Evolutionary conservation across 2,888 invertebrate species (phyloP), one percentile per base, ranked within the genome.

Genomic region (Stenotaenia linearis): DNA sequence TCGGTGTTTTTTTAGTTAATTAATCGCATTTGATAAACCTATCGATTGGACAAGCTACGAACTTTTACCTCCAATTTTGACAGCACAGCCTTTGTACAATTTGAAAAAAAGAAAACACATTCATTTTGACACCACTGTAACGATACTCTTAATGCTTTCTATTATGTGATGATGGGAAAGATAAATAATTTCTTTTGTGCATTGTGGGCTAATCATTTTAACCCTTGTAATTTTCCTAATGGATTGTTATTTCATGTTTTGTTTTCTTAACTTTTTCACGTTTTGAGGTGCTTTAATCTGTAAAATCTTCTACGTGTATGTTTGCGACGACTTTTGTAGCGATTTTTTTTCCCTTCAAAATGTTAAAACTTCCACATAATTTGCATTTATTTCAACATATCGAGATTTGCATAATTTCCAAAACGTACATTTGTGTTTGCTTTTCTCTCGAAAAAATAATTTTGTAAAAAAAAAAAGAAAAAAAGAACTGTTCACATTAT

Each of bases 1-100:
- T n/a, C n/a, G n/a, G n/a, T n/a, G n/a, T n/a, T n/a, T n/a, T n/a
- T n/a, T n/a, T n/a, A n/a, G n/a, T n/a, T n/a, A n/a, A n/a, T n/a
- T n/a, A n/a, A n/a, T n/a, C n/a, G n/a, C n/a, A n/a, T n/a, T n/a
- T n/a, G n/a, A n/a, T n/a, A n/a, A n/a, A n/a, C n/a, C n/a, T n/a
- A n/a, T n/a, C n/a, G n/a, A n/a, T n/a, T n/a, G n/a, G n/a, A n/a
- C n/a, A n/a, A n/a, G n/a, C 32, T 6, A 10, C 15, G 37, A 23
- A 56, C 56, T 56, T 56, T 56, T 56, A 56, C 56, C 56, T 56
- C 56, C 56, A 56, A 56, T 56, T 56, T 56, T 56, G 56, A 56
- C 56, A 56, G 56, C 45, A 45, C 56, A 56, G 56, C 56, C 56
- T 56, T 56, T 56, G 56, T 45, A 45, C 9, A n/a, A n/a, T n/a